Conservation (phyloP, 2,888 invertebrate genomes). For the Pammene fasciana region DNA sequence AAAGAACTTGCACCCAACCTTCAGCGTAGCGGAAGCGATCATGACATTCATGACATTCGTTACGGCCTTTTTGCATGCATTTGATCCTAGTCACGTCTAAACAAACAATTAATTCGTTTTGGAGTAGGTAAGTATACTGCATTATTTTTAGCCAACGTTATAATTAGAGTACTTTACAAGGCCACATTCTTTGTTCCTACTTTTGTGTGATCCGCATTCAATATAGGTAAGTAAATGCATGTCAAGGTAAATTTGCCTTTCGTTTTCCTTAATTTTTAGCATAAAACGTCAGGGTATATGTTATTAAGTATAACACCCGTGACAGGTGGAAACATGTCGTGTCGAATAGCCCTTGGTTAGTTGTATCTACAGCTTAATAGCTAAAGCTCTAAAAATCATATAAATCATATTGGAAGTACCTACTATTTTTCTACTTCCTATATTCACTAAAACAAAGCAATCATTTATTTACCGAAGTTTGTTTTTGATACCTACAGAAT, state of each 20-base stretch:
- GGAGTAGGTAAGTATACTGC: background rate
- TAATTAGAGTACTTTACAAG: slow-evolving; percentile 31
- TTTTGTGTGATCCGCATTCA: slow-evolving; percentile 5
- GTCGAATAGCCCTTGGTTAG: background rate
- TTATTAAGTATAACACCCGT: background rate
- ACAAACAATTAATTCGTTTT: slow-evolving; percentile 20
- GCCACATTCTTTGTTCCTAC: slow-evolving; percentile 10
- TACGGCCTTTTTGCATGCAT: slow-evolving; percentile 23
- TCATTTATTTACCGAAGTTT: no score
- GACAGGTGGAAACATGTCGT: background rate
- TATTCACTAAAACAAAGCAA: no score
- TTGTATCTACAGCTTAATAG: background rate
- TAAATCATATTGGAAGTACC: no score
- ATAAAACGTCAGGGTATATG: background rate
- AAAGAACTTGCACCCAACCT: slow-evolving; percentile 21
- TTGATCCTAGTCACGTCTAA: slow-evolving; percentile 21
- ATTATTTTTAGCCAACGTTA: slow-evolving; percentile 10
- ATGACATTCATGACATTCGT: slow-evolving; percentile 20
- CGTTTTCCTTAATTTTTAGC: slow-evolving; percentile 4
- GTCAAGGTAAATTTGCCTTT: slow-evolving; percentile 24
- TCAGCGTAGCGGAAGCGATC: slow-evolving; percentile 20
- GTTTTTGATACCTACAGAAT: no score
- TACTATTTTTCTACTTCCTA: no score
- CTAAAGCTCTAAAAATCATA: no score
- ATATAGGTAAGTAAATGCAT: slow-evolving; percentile 7